phyloP scores from a whole-genome alignment of 2,797 vertebrate genomes.

The Otolemur crassicaudatus region DNA sequence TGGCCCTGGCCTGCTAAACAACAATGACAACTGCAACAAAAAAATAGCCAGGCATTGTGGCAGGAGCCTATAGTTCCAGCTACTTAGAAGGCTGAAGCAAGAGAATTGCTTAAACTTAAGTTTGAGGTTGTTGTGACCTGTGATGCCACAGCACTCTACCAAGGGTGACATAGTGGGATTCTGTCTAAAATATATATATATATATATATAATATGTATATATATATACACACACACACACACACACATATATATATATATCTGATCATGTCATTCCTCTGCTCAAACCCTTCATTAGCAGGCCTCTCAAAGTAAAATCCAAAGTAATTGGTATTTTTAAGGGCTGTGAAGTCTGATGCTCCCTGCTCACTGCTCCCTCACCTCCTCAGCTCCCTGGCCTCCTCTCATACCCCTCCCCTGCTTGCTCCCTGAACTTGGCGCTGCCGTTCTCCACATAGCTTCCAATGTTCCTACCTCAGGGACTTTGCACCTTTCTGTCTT shows the following conservation, averaged over 20 bases:
- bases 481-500: not conserved
- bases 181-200: too few species aligned
- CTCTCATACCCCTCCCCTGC: not conserved
- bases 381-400: not conserved
- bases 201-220: too few species aligned
- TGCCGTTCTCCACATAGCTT: not conserved
- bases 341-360: not conserved
- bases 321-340: not conserved
- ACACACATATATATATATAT: not conserved
- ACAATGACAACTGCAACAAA: too few species aligned
- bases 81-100: too few species aligned
- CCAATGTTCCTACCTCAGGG: not conserved
- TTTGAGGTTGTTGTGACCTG: too few species aligned
- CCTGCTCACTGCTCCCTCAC: accelerated
- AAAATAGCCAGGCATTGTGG: too few species aligned
- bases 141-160: too few species aligned
- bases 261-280: not conserved
- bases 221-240: too few species aligned
- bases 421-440: not conserved
- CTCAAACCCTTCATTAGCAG: not conserved
- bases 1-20: too few species aligned
- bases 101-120: too few species aligned
- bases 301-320: not conserved
- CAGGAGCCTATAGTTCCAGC: too few species aligned
- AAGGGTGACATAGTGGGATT: too few species aligned